Evolutionary conservation across 1,140 invertebrate species (phyloP).

Genomic region (Zaprionus lachaisei): DNA sequence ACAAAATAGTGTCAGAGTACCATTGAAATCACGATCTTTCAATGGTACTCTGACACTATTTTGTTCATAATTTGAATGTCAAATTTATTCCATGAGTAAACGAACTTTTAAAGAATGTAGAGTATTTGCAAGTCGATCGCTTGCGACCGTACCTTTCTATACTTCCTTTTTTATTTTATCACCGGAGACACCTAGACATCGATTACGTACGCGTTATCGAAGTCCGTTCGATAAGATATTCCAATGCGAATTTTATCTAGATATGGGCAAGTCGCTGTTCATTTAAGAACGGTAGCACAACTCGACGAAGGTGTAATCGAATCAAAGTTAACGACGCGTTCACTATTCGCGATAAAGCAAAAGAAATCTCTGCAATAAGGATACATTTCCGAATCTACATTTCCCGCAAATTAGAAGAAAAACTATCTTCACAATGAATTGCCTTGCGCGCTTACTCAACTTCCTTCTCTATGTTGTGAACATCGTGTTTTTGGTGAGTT

Average conservation of each 20-base stretch:
- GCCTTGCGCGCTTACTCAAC: slow-evolving; percentile 64
- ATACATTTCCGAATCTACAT: background rate
- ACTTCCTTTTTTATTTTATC: background rate
- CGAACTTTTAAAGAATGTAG: background rate
- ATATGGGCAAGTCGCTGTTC: slow-evolving; percentile 31
- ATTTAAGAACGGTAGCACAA: slow-evolving; percentile 62
- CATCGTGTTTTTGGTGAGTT: slow-evolving; percentile 73
- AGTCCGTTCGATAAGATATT: slow-evolving; percentile 46
- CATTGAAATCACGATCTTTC: no score
- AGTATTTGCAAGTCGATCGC: background rate
- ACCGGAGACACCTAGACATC: slow-evolving; percentile 7
- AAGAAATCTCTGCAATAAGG: slow-evolving; percentile 12
- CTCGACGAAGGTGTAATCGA: slow-evolving; percentile 59
- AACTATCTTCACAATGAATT: slow-evolving; percentile 63
- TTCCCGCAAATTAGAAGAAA: background rate
- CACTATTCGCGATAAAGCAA: slow-evolving; percentile 59
- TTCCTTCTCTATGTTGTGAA: slow-evolving; percentile 69
- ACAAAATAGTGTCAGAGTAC: no score
- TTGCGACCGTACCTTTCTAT: background rate
- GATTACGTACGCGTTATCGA: slow-evolving; percentile 17
- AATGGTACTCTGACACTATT: no score
- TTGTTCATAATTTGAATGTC: no score
- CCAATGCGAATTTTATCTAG: slow-evolving; percentile 27
- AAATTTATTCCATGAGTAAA: no score
- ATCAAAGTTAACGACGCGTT: slow-evolving; percentile 69